Base-by-base conservation (phyloP, 2,888 invertebrate species). In the Leptura quadrifasciata region DNA sequence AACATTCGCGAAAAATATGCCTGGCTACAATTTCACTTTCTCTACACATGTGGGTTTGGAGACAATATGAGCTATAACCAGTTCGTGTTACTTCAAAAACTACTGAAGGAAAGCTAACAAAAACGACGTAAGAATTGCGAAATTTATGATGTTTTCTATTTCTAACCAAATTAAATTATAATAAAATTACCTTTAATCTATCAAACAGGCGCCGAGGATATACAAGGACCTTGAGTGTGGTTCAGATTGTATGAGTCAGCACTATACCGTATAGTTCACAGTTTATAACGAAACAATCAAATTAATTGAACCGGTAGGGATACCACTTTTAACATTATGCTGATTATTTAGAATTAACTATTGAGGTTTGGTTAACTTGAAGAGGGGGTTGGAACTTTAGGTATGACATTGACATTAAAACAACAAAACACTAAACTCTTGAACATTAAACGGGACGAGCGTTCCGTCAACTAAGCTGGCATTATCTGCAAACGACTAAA, bases 21-120 rank as follows among this genome's bases (percentile, higher is more conserved):
- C 12, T 57, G 57, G 18, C 10, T 55, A 47, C 15, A 57, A 57
- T 57, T 20, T 20, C 18, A 57, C 57, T 57, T 57, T 57, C 57
- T 10, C 21, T 10, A 20, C 10, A 57, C 57, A 20, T 57, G 57
- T 57, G 57, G 57, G 57, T 21, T n/a, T 57, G 21, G 9, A 21
- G 47, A n/a, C 47, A 47, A 47, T n/a, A 6, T 47, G 15, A 1
- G 47, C n/a, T n/a, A 47, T n/a, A 47, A 47, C 47, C 3, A 47
- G 47, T 47, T 47, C 47, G 5, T n/a, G n/a, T 47, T n/a, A n/a
- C 10, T 5, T 10, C 5, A n/a, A 47, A 47, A 47, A 47, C n/a
- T n/a, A 47, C 47, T n/a, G n/a, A 47, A 47, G n/a, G 47, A 47
- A 15, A 47, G 47, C n/a, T 15, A 47, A 47, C 6, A 47, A n/a